phyloP scores from a whole-genome alignment of 2,113 vertebrate genomes.

The Ovis aries region DNA sequence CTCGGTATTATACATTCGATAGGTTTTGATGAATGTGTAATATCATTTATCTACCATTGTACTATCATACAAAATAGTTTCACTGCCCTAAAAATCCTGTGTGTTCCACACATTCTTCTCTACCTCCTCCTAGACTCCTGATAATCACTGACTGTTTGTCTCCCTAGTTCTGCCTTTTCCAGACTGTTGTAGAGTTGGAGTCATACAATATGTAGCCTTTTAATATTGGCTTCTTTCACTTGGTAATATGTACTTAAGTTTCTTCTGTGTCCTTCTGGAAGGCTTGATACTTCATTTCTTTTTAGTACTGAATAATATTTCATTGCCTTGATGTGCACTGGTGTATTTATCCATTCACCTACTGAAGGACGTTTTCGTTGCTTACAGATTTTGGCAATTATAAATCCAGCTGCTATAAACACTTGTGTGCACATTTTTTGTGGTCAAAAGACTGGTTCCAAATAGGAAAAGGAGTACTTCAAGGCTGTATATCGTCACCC shows the following conservation, averaged over 20 bases:
- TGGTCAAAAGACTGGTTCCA: not conserved
- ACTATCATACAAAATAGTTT: not conserved
- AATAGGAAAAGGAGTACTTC: not conserved
- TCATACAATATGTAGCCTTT: not conserved
- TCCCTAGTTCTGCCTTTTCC: not conserved
- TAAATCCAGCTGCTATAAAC: not conserved
- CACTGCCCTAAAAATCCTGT: not conserved
- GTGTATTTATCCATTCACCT: not conserved
- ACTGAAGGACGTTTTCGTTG: not conserved
- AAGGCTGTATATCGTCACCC: not conserved
- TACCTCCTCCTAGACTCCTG: not conserved
- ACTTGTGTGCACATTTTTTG: not conserved
- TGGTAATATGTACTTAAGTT: not conserved
- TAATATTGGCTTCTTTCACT: not conserved
- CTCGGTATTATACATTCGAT: not conserved
- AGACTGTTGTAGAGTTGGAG: not conserved
- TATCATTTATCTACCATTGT: not conserved
- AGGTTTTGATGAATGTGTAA: not conserved
- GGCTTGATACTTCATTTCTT: not conserved
- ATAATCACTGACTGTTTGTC: not conserved
- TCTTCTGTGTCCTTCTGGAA: not conserved
- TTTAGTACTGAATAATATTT: not conserved
- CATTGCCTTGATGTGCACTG: not conserved
- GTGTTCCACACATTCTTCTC: not conserved
- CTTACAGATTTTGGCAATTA: not conserved